These are phyloP conservation scores for Cranoglanis bouderius DNA, from an alignment of 2,113 vertebrate species.

Conservation along the genomic window DNA sequence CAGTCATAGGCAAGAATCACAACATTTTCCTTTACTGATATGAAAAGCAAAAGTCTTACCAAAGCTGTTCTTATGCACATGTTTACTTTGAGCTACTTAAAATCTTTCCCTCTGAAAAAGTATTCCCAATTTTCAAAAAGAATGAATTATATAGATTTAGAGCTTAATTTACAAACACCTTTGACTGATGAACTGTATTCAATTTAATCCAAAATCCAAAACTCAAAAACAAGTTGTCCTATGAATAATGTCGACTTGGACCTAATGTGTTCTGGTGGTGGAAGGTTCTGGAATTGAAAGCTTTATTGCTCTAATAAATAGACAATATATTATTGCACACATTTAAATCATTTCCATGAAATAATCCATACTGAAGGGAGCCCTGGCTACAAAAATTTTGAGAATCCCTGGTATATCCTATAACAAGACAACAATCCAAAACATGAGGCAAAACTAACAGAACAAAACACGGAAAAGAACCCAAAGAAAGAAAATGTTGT, in stretches of 20 bases:
- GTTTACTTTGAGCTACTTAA: neutral
- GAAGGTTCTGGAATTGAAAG: neutral
- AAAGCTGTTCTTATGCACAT: neutral
- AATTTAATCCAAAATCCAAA: neutral
- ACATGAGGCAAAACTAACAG: too few relatives aligned
- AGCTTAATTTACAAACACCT: neutral
- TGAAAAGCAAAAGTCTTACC: neutral
- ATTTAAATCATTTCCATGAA: neutral
- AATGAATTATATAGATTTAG: neutral
- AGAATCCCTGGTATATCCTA: neutral
- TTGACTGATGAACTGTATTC: neutral
- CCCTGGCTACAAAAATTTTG: neutral
- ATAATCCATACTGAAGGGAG: neutral
- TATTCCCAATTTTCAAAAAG: neutral
- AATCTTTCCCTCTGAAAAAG: neutral
- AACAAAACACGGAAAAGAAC: neutral
- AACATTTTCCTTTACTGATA: neutral
- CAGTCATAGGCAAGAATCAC: neutral
- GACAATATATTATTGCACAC: neutral
- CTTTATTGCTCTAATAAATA: neutral
- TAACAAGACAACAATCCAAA: neutral
- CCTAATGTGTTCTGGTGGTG: neutral
- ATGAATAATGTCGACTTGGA: neutral
- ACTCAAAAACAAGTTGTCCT: neutral
- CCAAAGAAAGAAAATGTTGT: neutral